Evolutionary conservation across 2,797 vertebrate species (phyloP).

Genomic region (Tenualosa ilisha): DNA sequence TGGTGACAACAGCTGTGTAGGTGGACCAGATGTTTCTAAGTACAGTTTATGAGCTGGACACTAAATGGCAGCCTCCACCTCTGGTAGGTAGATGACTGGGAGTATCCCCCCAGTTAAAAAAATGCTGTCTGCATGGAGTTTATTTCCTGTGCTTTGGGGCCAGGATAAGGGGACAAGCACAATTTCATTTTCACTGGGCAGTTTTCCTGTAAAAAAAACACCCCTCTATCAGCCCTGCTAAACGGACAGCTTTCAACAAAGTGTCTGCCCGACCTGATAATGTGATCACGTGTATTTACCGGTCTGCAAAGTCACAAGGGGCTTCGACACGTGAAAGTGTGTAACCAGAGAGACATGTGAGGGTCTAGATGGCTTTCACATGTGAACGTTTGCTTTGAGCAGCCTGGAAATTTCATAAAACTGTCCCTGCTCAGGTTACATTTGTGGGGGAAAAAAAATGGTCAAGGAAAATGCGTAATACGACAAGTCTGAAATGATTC

Average conservation of each 20-base stretch:
- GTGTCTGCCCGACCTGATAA: slow-evolving; percentile 28
- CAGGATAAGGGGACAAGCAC: background rate
- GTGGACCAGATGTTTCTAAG: background rate
- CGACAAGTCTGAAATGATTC: background rate
- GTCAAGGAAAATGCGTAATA: slow-evolving; percentile 41
- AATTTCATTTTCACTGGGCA: background rate
- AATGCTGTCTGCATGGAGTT: background rate
- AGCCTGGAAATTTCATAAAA: slow-evolving; percentile 56
- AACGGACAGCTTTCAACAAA: slow-evolving; percentile 30
- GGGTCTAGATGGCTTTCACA: slow-evolving; percentile 48
- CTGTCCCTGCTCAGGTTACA: slow-evolving; percentile 47
- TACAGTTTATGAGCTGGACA: background rate
- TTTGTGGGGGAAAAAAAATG: slow-evolving; percentile 39
- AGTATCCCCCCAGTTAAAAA: background rate
- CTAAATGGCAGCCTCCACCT: background rate
- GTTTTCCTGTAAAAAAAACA: background rate
- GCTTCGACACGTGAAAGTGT: slow-evolving; percentile 20
- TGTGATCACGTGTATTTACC: slow-evolving; percentile 37
- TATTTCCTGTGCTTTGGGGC: background rate
- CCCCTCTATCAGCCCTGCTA: background rate
- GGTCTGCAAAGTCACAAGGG: slow-evolving; percentile 28
- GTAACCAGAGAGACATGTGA: slow-evolving; percentile 49
- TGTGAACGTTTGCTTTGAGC: slow-evolving; percentile 50
- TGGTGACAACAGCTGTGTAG: background rate
- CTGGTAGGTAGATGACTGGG: background rate